Conservation (phyloP, 2,888 invertebrate genomes). For the Trimorus sp. region DNA sequence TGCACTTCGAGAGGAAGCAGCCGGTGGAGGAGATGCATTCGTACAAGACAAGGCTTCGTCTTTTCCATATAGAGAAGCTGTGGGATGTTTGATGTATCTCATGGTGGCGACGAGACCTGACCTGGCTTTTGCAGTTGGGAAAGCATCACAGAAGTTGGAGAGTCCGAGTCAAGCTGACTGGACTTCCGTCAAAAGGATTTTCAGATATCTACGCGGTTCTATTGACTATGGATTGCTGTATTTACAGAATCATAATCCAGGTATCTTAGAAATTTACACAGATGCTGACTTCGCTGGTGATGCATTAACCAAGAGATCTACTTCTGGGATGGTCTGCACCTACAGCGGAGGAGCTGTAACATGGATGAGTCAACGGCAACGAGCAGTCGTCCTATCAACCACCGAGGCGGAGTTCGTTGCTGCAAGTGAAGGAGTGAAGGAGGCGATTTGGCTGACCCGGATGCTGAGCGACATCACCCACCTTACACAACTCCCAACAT, state of each 20-base stretch:
- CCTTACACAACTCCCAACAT: constrained; percentile 14
- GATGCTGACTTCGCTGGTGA: constrained; percentile 42
- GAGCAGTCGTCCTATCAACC: constrained; percentile 29
- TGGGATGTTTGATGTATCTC: constrained; percentile 33
- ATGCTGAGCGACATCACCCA: constrained; percentile 22
- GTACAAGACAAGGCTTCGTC: background rate
- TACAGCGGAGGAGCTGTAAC: constrained; percentile 26
- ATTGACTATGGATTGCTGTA: background rate
- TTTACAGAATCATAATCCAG: background rate
- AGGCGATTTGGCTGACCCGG: constrained; percentile 40
- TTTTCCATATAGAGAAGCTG: constrained; percentile 21
- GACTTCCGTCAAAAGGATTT: constrained; percentile 13
- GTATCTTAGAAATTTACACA: constrained; percentile 21
- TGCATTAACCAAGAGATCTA: constrained; percentile 14
- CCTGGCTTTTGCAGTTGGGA: constrained; percentile 25
- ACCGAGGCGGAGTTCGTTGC: constrained; percentile 48
- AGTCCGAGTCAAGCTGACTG: constrained; percentile 18
- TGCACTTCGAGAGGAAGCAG: background rate
- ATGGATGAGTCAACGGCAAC: constrained; percentile 26
- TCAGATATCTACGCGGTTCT: constrained; percentile 20
- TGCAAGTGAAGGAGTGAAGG: constrained; percentile 52
- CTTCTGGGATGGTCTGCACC: constrained; percentile 11
- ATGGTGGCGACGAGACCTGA: constrained; percentile 24
- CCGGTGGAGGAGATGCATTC: background rate
- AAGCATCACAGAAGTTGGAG: constrained; percentile 18